Conservation (phyloP, 2,888 invertebrate genomes). For the Ornithoptera priamus region DNA sequence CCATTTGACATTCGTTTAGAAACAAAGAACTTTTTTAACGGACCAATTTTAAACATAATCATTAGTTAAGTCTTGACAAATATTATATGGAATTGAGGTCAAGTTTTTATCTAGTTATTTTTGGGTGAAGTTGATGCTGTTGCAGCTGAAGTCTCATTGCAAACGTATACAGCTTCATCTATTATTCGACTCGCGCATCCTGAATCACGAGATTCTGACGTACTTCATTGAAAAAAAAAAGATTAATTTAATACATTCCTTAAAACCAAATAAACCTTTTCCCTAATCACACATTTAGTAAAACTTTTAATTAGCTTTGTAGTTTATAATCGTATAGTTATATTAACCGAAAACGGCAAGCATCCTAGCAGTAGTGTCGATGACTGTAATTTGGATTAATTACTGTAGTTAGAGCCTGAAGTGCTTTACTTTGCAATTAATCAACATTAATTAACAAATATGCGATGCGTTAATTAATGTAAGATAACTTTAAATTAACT, state of each 20-base stretch:
- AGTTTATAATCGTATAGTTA: neutral
- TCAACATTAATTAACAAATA: constrained; percentile 12
- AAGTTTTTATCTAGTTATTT: too few relatives aligned
- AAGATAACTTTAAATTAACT: constrained; percentile 9
- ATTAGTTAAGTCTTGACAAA: too few relatives aligned
- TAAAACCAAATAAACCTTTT: too few relatives aligned
- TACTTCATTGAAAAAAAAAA: too few relatives aligned
- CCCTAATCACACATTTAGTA: neutral
- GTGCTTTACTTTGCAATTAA: constrained; percentile 20
- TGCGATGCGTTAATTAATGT: constrained; percentile 14
- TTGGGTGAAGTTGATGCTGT: too few relatives aligned
- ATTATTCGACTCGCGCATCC: too few relatives aligned
- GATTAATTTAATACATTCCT: too few relatives aligned
- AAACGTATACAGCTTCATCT: too few relatives aligned
- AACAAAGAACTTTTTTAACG: constrained; percentile 8
- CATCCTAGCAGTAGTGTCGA: neutral
- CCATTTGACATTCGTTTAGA: constrained; percentile 19
- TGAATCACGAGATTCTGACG: too few relatives aligned
- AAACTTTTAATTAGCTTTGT: neutral
- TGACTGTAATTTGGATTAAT: constrained; percentile 25
- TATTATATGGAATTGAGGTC: too few relatives aligned
- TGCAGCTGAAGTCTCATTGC: too few relatives aligned
- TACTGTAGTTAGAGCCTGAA: constrained; percentile 6
- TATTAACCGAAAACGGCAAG: neutral
- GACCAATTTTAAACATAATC: neutral